A percentile compares a stretch with the other conserved stretches of the same genome.
These are phyloP conservation scores for Ichneumon xanthorius DNA, from an alignment of 2,888 invertebrate genomes.

Conservation along the genomic window DNA sequence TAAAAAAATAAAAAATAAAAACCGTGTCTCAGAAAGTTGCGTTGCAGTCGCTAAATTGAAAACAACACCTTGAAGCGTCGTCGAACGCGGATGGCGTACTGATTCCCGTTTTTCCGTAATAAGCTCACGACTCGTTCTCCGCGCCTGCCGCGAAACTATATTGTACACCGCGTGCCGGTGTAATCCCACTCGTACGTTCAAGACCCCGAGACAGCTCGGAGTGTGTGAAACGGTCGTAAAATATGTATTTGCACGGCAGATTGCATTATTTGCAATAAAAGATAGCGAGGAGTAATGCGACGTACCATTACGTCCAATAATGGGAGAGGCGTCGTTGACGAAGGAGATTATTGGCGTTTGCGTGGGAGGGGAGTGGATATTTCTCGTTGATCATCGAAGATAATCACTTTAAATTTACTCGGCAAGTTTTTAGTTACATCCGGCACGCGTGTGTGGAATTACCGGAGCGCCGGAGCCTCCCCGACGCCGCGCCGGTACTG, in stretches of 20 bases:
- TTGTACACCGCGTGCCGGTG: slow-evolving; percentile 10
- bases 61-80: slow-evolving; percentile 13
- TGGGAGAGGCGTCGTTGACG: background rate
- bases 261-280: background rate
- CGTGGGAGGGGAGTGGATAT: background rate
- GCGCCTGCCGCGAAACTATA: slow-evolving; percentile 50
- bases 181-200: slow-evolving; percentile 14
- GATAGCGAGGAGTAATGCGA: background rate
- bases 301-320: background rate
- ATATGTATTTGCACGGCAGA: slow-evolving; percentile 23
- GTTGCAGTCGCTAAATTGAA: background rate
- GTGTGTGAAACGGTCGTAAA: slow-evolving; percentile 3
- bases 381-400: background rate
- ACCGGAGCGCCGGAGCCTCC: background rate
- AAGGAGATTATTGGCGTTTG: background rate
- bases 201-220: slow-evolving; percentile 13
- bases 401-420: background rate
- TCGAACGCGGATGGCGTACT: slow-evolving; percentile 60
- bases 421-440: background rate
- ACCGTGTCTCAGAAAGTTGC: background rate
- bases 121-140: slow-evolving; percentile 15
- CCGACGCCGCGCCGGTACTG: background rate
- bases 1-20: background rate
- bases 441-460: background rate
- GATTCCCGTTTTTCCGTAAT: slow-evolving; percentile 57